These are phyloP conservation scores for Phaethornis superciliosus DNA, from an alignment of 2,113 vertebrate genomes.

Conservation along the genomic window DNA sequence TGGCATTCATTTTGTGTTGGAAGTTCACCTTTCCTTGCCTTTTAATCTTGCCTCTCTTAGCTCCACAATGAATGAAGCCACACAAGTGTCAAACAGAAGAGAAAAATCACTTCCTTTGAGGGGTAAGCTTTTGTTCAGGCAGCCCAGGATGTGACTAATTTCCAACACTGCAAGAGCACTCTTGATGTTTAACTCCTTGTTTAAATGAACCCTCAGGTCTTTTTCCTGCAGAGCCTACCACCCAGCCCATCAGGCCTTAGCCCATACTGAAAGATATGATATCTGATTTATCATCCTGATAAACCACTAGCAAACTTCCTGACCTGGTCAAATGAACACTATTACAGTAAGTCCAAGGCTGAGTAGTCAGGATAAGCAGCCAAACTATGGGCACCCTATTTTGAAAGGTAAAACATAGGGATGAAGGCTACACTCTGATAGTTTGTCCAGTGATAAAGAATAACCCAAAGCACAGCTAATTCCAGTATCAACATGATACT, in stretches of 20 bases:
- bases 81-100: background rate
- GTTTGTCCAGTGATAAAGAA: background rate
- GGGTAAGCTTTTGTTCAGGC: background rate
- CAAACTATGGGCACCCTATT: background rate
- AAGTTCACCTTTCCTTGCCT: background rate
- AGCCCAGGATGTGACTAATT: background rate
- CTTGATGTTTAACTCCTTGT: background rate
- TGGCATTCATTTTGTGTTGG: background rate
- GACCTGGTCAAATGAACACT: background rate
- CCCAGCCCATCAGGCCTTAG: background rate
- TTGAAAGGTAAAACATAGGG: background rate
- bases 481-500: background rate
- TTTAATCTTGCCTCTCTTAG: background rate
- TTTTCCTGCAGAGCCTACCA: background rate
- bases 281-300: background rate
- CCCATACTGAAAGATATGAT: background rate
- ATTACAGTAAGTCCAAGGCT: background rate
- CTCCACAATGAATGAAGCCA: background rate
- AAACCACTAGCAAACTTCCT: background rate
- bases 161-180: background rate
- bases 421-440: fast-evolving
- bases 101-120: background rate
- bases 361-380: background rate
- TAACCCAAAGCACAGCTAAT: background rate
- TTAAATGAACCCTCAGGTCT: background rate